Base-by-base conservation (phyloP, 2,113 vertebrate species). In the Colossoma macropomum region DNA sequence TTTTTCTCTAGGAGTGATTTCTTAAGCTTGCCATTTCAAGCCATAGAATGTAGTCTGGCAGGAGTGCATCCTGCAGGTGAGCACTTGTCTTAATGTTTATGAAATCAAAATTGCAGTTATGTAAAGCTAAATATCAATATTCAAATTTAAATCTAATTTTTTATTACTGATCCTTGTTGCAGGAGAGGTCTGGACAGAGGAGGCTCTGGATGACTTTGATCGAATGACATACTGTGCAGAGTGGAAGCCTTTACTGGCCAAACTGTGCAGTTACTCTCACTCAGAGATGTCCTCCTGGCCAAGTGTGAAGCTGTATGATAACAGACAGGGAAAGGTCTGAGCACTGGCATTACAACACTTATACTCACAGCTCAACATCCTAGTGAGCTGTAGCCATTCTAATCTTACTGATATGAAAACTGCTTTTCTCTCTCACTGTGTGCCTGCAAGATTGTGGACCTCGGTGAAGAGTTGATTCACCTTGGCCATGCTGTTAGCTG, bases 21-120 rank as follows among this genome's bases (percentile, higher is more conserved):
- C 91, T 93, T 98, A 65, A 97, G 97, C 84, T 94, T 99, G 75
- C 97, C 97, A 1, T 98, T 98, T 89, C 97, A 99, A 90, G 97
- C 97, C 54, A 95, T 98, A 32, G 97, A 98, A 83, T 99, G 97
- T 87, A 94, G 93, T 88, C 92, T 98, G 75, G 95, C 96, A 7
- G 93, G 92, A 32, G 88, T 98, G 0, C 86, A 75, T 32, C 96
- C 96, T 0, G 70, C 73, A n/a, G 96, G 97, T 97, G 93, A 72
- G 41, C 3, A n/a, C 45, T 75, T 4, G n/a, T 32, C 8, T 45
- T 27, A 28, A 23, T 71, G 41, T 78, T 76, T 4, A 13, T 71
- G 54, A 77, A 19, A 4, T 13, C 13, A 48, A 25, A 12, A 27
- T 27, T 27, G 1, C 3, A 69, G 13, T 13, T 30, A 62, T 38